phyloP scores from a whole-genome alignment of 2,797 vertebrate species.

The Graptemys geographica region DNA sequence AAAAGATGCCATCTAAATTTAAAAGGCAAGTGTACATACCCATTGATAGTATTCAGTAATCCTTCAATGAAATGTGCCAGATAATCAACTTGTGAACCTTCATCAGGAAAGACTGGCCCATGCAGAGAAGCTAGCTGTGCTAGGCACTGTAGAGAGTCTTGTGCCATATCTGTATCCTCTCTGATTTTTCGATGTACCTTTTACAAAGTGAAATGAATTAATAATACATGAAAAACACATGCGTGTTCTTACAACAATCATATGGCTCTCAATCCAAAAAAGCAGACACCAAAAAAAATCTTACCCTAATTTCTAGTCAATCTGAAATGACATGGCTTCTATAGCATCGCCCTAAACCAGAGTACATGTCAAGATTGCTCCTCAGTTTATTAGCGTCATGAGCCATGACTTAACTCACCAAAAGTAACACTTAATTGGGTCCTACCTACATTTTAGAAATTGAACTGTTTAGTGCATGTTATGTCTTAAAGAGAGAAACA shows the following conservation, averaged over 20 bases:
- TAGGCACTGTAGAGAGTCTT: conserved; percentile 98
- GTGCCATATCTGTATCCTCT: conserved; percentile 99
- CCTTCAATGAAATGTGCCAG: conserved; percentile 98
- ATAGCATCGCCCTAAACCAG: conserved; percentile 30
- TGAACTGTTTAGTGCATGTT: conserved; percentile 79
- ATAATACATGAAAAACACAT: conserved; percentile 76
- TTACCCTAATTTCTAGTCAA: conserved; percentile 64
- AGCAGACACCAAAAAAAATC: conserved; percentile 72
- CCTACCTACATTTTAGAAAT: conserved; percentile 82
- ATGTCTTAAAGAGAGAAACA: conserved; percentile 83
- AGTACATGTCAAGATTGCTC: conserved; percentile 17
- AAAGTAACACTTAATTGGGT: conserved; percentile 62
- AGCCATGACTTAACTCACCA: conserved; percentile 61
- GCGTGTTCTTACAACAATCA: conserved; percentile 77
- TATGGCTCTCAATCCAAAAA: conserved; percentile 67
- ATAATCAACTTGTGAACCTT: conserved; percentile 97
- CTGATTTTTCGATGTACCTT: conserved; percentile 99
- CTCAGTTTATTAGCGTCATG: conserved; percentile 13
- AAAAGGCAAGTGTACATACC: conserved; percentile 87
- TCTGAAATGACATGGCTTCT: conserved; percentile 47
- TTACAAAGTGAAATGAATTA: conserved; percentile 72
- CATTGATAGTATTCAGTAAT: conserved; percentile 97
- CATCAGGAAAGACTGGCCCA: conserved; percentile 95
- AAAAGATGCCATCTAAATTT: conserved; percentile 59
- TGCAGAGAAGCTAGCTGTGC: conserved; percentile 98